Evolutionary conservation across 2,113 vertebrate species (phyloP).

Genomic region (Zosterops japonicus): DNA sequence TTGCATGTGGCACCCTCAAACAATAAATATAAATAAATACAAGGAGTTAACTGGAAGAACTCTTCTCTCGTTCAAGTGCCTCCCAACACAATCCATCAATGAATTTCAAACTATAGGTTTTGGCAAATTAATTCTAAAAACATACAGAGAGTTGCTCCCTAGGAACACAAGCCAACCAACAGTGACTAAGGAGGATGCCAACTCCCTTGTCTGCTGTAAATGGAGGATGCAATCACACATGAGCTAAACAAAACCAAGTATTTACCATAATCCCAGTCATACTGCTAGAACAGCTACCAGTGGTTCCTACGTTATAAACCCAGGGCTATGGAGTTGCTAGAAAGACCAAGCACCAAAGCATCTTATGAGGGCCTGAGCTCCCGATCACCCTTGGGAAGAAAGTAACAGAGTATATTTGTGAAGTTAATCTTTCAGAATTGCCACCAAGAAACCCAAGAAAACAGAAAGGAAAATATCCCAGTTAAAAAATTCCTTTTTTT

Average conservation of each 20-base stretch:
- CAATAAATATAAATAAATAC: neutral
- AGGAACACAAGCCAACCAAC: neutral
- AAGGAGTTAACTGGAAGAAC: neutral
- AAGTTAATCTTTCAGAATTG: neutral
- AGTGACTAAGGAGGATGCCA: neutral
- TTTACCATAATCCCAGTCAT: neutral
- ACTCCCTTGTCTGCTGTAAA: neutral
- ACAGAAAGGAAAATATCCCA: neutral
- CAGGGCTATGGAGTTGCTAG: neutral
- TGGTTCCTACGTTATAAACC: neutral
- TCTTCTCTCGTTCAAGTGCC: neutral
- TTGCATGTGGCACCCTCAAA: fast-evolving
- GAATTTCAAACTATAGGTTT: neutral
- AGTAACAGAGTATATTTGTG: neutral
- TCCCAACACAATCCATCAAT: neutral
- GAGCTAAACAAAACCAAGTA: neutral
- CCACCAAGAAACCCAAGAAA: neutral
- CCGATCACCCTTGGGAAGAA: neutral
- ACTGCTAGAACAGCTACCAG: neutral
- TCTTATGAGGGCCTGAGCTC: neutral
- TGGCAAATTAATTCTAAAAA: neutral
- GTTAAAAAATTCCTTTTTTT: neutral
- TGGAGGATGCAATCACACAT: neutral
- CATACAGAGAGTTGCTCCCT: neutral
- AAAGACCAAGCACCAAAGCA: neutral